These are phyloP conservation scores for Hydrolagus colliei DNA, from an alignment of 2,797 vertebrate genomes.

Conservation along the genomic window DNA sequence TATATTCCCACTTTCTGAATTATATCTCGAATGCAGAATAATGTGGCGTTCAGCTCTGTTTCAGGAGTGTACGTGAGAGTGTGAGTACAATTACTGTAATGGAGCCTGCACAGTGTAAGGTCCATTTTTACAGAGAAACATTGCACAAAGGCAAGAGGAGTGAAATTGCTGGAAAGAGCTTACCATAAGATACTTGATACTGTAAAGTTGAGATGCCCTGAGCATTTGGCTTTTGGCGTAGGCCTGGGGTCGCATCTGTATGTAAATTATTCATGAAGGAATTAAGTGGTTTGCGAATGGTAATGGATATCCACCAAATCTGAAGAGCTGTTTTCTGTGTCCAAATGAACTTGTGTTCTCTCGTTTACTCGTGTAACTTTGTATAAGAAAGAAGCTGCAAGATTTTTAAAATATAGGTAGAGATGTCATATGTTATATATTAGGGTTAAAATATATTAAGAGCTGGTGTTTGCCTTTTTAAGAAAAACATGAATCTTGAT, in stretches of 20 bases:
- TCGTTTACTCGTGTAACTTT: background rate
- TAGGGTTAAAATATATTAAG: no score
- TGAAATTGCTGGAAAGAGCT: background rate
- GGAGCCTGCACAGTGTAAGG: background rate
- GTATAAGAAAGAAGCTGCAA: background rate
- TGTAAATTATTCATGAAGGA: conserved; percentile 17
- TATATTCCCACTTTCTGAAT: no score
- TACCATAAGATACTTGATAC: conserved; percentile 7
- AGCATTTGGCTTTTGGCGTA: background rate
- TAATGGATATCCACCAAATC: background rate
- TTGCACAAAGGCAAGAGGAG: background rate
- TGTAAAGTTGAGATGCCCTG: background rate
- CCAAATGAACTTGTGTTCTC: no score
- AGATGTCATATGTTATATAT: no score
- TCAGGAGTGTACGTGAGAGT: no score
- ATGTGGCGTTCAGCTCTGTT: no score
- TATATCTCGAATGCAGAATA: no score
- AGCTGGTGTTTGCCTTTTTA: no score
- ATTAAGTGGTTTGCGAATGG: background rate
- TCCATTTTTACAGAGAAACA: no score
- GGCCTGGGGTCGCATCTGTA: no score
- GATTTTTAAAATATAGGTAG: background rate
- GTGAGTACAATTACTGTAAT: background rate
- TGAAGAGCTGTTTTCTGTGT: background rate
- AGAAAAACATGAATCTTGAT: no score